Evolutionary conservation across 2,888 invertebrate species (phyloP), one percentile per base, ranked within the genome.

Genomic region (Leptopilina syphax): DNA sequence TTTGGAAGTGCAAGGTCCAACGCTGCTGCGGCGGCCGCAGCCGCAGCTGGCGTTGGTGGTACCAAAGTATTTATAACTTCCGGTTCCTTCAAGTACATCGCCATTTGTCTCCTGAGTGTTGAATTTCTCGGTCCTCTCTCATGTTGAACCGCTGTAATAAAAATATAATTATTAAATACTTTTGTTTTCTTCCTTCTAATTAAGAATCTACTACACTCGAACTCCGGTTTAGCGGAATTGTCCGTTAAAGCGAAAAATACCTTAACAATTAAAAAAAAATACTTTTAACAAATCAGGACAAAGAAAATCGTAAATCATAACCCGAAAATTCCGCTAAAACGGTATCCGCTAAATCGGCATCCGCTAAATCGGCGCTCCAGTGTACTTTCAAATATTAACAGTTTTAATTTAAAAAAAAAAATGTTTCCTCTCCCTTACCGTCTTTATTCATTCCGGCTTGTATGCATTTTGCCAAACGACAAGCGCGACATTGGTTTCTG

Each of bases 101-200:
- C 96, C 95, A 98, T 97, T 93, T 99, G 99, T 13, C 98, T 95
- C 6, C 98, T 95, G 54, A 99, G 93, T 0, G 99, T 99, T 0
- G 99, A 98, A 91, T 97, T 98, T 70, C 99, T 94, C 0, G 99
- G 99, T 0, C 99, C 99, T 83, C 99, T 94, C 92, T 99, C 99
- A 90, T 99, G 99, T 92, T 99, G 99, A 3, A 99, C 99, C 81
- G 99, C 99, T 97, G 93, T 77, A 1, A 9, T 1, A 44, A 44
- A 50, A 1, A 50, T 0, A 50, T 12, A 34, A 34, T 34, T 34
- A 18, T 18, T 18, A 18, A 18, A 18, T 18, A 18, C 18, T 18
- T 18, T 18, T 18, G 18, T 18, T 18, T 18, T 18, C 18, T 18
- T 18, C 18, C 18, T 18, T 18, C 18, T 18, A 18, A 18, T 18